Evolutionary conservation across 2,888 invertebrate genomes (phyloP).

Genomic region (Leptinotarsa juncta): DNA sequence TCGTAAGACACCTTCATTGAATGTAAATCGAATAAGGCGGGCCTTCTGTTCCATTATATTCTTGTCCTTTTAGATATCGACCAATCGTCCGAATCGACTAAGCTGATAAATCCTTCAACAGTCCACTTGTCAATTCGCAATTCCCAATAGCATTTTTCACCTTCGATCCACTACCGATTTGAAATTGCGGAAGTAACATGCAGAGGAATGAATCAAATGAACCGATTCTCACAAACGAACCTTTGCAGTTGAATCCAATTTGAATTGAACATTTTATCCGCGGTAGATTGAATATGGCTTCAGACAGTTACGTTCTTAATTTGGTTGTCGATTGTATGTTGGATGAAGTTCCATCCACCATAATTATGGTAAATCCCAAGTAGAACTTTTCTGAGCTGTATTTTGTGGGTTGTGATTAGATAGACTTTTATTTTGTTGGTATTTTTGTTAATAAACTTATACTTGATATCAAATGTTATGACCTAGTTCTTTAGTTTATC

Average conservation of each 20-base stretch:
- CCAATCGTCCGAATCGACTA: neutral
- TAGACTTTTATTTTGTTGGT: no score
- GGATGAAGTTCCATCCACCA: no score
- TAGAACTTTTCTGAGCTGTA: no score
- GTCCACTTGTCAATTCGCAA: constrained; percentile 10
- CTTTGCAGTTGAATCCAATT: neutral
- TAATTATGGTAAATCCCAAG: no score
- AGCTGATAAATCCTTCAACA: constrained; percentile 2
- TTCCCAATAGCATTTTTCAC: constrained; percentile 6
- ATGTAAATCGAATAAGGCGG: neutral
- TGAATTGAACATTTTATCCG: neutral
- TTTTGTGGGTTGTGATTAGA: no score
- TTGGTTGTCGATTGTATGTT: neutral
- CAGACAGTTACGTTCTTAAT: neutral
- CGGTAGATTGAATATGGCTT: neutral
- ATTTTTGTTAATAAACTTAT: no score
- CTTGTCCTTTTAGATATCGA: neutral
- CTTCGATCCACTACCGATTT: neutral
- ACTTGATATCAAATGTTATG: no score
- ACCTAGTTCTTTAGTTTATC: no score
- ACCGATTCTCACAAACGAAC: neutral
- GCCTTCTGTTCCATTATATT: constrained; percentile 4
- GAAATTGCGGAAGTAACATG: constrained; percentile 8
- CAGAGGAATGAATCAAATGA: constrained; percentile 8
- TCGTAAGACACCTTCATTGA: neutral